Base-by-base conservation (phyloP, 2,797 vertebrate species). In the Anolis apletophallus region DNA sequence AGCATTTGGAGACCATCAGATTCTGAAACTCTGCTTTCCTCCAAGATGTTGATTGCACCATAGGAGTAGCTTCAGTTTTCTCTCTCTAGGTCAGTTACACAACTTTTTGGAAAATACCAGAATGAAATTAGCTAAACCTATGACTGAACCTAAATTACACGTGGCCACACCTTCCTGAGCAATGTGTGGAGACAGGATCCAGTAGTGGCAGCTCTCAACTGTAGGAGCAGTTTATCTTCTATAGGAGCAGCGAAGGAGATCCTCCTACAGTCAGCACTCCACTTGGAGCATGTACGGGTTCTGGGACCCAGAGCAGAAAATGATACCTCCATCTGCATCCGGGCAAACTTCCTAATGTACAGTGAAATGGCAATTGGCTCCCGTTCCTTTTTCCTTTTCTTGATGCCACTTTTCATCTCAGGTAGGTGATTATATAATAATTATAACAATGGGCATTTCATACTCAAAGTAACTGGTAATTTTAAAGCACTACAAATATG, bases 161-260 rank as follows among this genome's bases (percentile, higher is more conserved):
- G 13, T 82, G 55, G 75, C 86, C 86, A 87, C 86, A 73, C 86
- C 86, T 57, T 87, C 57, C 40, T 61, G 32, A 83, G 46, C 55
- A 87, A 79, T 52, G 46, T 68, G 17, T 81, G 69, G 71, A 72
- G 81, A 40, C 23, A 52, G 55, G 55, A 83, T 34, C 57, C 52
- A 21, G 14, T 46, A n/a, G 57, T 6, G 52, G 68, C 55, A 0
- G 26, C 5, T 2, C 16, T 54, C 55, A 34, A 32, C 16, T 52
- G 29, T 21, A 13, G 34, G 61, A 68, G 17, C 40, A 40, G 75
- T n/a, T 72, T 11, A 85, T 16, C 9, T 16, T 29, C n/a, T 3
- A 13, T 46, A 7, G 12, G 26, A 17, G 46, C 8, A 8, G 11
- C 19, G 8, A 61, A 59, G 64, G 29, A 8, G 36, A 36, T 76